Percentiles rank a stretch among this genome's conserved stretches.
These are phyloP conservation scores for Diploscapter pachys DNA, from an alignment of 1,140 invertebrate genomes.

Conservation along the genomic window DNA sequence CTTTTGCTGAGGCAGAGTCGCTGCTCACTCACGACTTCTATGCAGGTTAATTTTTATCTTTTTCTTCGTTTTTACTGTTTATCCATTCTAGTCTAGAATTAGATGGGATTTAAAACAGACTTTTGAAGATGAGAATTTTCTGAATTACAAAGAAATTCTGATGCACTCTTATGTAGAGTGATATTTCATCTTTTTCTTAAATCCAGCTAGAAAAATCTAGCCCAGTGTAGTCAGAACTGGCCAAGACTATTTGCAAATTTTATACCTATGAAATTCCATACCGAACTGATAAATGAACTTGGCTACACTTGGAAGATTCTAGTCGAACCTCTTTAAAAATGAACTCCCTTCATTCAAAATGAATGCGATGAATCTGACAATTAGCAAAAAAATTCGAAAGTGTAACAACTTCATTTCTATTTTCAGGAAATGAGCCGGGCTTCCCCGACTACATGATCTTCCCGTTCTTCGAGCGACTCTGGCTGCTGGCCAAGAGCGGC, in stretches of 20 bases:
- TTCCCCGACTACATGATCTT: not conserved
- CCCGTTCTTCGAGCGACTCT: conserved; percentile 8
- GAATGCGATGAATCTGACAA: not conserved
- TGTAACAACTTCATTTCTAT: not conserved
- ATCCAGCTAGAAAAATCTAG: not conserved
- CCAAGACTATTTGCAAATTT: not conserved
- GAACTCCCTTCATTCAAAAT: too few relatives aligned
- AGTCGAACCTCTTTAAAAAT: not conserved
- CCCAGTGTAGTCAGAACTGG: not conserved
- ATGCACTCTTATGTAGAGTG: not conserved
- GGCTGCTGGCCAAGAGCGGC: not conserved
- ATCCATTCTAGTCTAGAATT: not conserved
- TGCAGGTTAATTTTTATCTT: conserved; percentile 8
- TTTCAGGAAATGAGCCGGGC: not conserved
- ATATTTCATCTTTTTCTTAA: not conserved
- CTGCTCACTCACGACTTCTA: conserved; percentile 24
- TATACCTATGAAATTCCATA: not conserved
- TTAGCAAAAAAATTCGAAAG: not conserved
- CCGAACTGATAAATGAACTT: not conserved
- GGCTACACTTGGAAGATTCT: not conserved
- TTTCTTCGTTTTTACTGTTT: conserved; percentile 13
- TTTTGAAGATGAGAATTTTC: conserved; percentile 3
- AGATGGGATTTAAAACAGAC: not conserved
- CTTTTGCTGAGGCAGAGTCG: conserved; percentile 20
- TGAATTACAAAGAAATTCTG: not conserved